Percentiles rank a stretch among this genome's conserved stretches.
These are phyloP conservation scores for Andricus curvator DNA, from an alignment of 2,888 invertebrate genomes.

Conservation along the genomic window DNA sequence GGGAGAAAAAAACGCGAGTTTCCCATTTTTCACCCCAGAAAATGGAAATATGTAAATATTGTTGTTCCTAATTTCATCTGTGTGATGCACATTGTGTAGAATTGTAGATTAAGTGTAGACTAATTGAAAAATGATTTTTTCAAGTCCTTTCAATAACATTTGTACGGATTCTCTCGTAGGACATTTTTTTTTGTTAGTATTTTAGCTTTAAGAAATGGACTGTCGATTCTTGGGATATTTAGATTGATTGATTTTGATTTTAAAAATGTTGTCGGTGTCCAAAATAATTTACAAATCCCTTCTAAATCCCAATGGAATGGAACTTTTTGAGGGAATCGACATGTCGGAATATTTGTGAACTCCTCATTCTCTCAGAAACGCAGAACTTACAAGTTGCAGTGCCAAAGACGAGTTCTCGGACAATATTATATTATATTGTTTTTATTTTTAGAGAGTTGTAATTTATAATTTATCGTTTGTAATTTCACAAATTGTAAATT, in stretches of 20 bases:
- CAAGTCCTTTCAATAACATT: neutral
- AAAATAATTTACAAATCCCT: neutral
- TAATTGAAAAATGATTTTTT: neutral
- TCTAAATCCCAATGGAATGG: neutral
- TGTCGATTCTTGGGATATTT: neutral
- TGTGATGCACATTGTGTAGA: neutral
- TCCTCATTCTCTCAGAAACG: neutral
- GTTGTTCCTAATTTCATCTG: neutral
- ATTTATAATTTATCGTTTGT: neutral
- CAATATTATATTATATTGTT: neutral
- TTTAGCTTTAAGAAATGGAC: neutral
- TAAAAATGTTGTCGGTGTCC: too few relatives aligned
- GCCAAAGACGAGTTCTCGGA: neutral
- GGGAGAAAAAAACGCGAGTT: neutral
- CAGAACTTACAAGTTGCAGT: slow-evolving; percentile 2
- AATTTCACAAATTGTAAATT: neutral
- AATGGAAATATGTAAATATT: neutral
- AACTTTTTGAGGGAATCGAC: neutral
- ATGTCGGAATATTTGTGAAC: neutral
- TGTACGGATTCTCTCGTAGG: neutral
- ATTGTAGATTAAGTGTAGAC: neutral
- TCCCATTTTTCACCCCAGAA: neutral
- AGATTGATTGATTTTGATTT: too few relatives aligned
- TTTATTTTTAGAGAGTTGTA: neutral
- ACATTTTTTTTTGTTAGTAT: neutral